phyloP scores from a whole-genome alignment of 2,797 vertebrate species.

The Parambassis ranga region DNA sequence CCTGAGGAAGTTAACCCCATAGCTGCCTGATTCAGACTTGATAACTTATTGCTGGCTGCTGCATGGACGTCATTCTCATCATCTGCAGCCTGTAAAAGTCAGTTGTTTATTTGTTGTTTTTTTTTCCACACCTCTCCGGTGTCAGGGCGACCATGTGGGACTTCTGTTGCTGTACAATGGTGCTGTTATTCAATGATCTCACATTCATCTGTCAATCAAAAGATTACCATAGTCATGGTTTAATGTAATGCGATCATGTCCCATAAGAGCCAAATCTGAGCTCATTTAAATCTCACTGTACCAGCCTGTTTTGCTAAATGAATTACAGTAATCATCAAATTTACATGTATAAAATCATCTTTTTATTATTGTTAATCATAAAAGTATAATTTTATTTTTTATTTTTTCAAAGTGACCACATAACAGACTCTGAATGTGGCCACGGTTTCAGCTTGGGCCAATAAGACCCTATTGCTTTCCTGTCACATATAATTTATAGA shows the following conservation, averaged over 20 bases:
- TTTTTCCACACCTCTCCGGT: conserved; percentile 37
- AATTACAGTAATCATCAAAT: conserved; percentile 16
- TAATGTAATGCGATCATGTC: conserved; percentile 50
- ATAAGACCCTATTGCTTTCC: conserved; percentile 93
- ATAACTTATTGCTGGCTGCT: conserved; percentile 33
- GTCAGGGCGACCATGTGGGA: conserved; percentile 38
- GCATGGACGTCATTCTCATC: conserved; percentile 12
- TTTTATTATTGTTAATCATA: neutral
- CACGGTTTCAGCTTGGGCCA: conserved; percentile 85
- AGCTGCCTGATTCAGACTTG: conserved; percentile 39
- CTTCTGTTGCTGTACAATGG: conserved; percentile 23
- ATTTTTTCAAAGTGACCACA: conserved; percentile 79
- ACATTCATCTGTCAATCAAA: conserved; percentile 58
- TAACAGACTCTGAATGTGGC: conserved; percentile 88
- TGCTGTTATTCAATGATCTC: conserved; percentile 63
- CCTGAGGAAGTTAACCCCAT: conserved; percentile 66
- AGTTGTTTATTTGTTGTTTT: no score
- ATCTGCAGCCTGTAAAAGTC: conserved; percentile 47
- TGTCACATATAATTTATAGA: conserved; percentile 97
- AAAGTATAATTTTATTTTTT: neutral
- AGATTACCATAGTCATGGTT: conserved; percentile 56
- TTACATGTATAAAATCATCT: neutral
- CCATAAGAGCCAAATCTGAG: conserved; percentile 31
- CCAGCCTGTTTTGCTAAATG: conserved; percentile 3
- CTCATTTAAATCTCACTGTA: conserved; percentile 32